These are phyloP conservation scores for Babylonia areolata DNA, from an alignment of 1,140 invertebrate species.

Conservation along the genomic window DNA sequence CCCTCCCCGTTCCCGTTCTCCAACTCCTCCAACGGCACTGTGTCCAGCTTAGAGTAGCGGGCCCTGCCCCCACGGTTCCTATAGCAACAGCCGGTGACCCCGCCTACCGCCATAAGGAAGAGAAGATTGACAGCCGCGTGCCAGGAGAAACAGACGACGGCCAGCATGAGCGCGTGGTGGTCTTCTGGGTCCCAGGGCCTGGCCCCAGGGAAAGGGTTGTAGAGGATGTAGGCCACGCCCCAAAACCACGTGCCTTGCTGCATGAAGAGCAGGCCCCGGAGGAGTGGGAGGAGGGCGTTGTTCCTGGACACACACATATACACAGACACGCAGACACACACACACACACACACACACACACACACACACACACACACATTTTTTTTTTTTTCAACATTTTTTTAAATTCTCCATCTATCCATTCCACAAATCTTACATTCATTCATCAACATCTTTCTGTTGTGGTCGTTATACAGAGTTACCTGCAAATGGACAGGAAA, in stretches of 20 bases:
- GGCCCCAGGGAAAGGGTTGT: slow-evolving; percentile 71
- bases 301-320: too few relatives aligned
- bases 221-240: slow-evolving; percentile 77
- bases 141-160: slow-evolving; percentile 70
- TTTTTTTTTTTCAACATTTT: too few relatives aligned
- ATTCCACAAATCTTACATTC: too few relatives aligned
- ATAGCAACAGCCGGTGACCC: slow-evolving; percentile 33
- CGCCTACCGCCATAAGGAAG: slow-evolving; percentile 43
- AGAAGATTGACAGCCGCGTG: slow-evolving; percentile 46
- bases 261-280: slow-evolving; percentile 68
- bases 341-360: too few relatives aligned
- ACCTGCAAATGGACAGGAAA: too few relatives aligned
- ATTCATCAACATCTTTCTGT: too few relatives aligned
- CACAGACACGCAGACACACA: too few relatives aligned
- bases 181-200: slow-evolving; percentile 69
- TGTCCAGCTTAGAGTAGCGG: slow-evolving; percentile 22
- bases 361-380: too few relatives aligned
- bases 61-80: neutral
- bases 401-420: too few relatives aligned
- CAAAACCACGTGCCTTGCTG: slow-evolving; percentile 78
- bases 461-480: too few relatives aligned
- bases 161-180: slow-evolving; percentile 76
- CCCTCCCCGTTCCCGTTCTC: too few relatives aligned
- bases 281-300: slow-evolving; percentile 64
- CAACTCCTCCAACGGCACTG: neutral